phyloP scores from a whole-genome alignment of 2,113 vertebrate genomes.

The Oceanites oceanicus region DNA sequence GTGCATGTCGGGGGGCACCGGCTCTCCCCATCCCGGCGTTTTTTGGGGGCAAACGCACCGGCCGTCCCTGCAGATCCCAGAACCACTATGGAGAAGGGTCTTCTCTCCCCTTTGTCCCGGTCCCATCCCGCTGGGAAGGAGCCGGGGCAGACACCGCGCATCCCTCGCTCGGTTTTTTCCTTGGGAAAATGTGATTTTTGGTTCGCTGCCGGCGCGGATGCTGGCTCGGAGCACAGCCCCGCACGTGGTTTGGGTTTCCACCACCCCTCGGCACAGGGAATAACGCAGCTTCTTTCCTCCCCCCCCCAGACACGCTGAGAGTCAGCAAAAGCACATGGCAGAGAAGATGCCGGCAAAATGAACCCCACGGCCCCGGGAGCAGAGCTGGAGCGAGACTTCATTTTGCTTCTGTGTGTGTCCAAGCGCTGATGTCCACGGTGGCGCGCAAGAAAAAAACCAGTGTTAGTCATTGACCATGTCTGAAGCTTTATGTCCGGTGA shows the following conservation, averaged over 20 bases:
- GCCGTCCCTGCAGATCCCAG: background rate
- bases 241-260: background rate
- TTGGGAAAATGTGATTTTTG: background rate
- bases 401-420: conserved; percentile 87
- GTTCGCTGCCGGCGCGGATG: background rate
- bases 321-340: conserved; percentile 98
- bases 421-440: conserved; percentile 70
- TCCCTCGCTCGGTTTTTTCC: rapidly evolving
- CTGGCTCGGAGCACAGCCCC: background rate
- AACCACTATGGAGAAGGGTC: rapidly evolving
- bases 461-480: conserved; percentile 88
- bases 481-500: conserved; percentile 94
- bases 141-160: rapidly evolving
- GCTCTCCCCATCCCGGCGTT: too few species aligned
- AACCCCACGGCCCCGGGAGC: conserved; percentile 56
- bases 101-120: background rate
- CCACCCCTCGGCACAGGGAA: rapidly evolving
- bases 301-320: conserved; percentile 89
- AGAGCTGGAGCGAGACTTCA: conserved; percentile 70
- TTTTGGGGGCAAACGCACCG: rapidly evolving
- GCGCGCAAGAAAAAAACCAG: conserved; percentile 74
- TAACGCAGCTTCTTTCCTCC: background rate
- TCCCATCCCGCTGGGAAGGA: background rate
- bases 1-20: rapidly evolving
- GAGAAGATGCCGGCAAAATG: conserved; percentile 95